Percentiles rank a stretch among this genome's conserved stretches.
phyloP scores from a whole-genome alignment of 2,888 invertebrate genomes.

The Smittia sp. region DNA sequence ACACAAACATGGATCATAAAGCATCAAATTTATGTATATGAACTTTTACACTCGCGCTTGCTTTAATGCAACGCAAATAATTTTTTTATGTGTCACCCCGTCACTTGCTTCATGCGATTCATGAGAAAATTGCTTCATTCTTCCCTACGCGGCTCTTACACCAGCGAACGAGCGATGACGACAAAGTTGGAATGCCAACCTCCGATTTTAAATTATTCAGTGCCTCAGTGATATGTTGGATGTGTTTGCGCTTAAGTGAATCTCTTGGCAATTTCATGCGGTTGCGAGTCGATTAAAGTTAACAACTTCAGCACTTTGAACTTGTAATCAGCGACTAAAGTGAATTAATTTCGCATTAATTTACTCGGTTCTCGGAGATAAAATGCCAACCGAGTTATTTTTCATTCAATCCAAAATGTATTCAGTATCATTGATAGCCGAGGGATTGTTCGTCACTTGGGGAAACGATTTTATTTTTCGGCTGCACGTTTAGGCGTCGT shows the following conservation, averaged over 20 bases:
- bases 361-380: neutral
- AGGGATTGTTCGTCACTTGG: no score
- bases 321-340: neutral
- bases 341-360: slow-evolving; percentile 7
- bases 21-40: slow-evolving; percentile 29
- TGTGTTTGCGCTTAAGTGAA: neutral
- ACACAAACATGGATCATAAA: slow-evolving; percentile 11
- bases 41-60: neutral
- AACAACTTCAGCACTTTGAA: neutral
- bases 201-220: neutral
- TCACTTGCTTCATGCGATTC: neutral
- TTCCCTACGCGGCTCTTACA: neutral
- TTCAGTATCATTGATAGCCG: no score
- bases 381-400: no score
- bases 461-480: no score
- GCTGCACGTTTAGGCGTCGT: no score
- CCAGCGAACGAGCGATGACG: neutral
- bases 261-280: neutral
- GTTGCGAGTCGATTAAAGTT: neutral
- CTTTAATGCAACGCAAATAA: slow-evolving; percentile 21
- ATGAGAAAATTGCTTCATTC: neutral
- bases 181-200: neutral
- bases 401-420: no score
- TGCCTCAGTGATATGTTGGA: neutral
- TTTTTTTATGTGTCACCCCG: neutral